A percentile compares a stretch with the other conserved stretches of the same genome.
Conservation (phyloP, 2,888 invertebrate species). For the Trichacis sp. region DNA sequence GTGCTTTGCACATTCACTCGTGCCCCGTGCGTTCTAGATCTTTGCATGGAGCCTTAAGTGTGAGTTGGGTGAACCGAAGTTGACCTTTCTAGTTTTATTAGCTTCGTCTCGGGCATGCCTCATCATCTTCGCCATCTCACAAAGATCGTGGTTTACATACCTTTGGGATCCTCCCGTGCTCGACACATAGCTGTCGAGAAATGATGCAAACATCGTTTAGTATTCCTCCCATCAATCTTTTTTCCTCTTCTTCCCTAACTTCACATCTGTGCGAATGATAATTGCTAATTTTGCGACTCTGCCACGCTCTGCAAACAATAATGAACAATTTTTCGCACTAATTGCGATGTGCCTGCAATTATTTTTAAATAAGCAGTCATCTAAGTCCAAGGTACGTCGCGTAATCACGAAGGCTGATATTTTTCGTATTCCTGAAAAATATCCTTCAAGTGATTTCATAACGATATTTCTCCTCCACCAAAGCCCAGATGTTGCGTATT, state of each 20-base stretch:
- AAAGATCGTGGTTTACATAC: conserved; percentile 50
- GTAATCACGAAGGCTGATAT: too few species aligned
- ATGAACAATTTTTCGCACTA: too few species aligned
- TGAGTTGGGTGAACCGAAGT: conserved; percentile 52
- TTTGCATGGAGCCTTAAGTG: conserved; percentile 22
- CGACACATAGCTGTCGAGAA: conserved; percentile 45
- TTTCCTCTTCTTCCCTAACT: conserved; percentile 16
- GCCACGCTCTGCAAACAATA: too few species aligned
- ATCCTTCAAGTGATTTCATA: too few species aligned
- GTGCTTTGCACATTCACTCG: conserved; percentile 17
- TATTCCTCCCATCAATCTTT: conserved; percentile 33
- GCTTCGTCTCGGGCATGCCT: conserved; percentile 52
- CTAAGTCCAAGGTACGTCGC: too few species aligned
- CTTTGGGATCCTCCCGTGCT: conserved; percentile 53
- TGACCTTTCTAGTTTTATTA: conserved; percentile 63
- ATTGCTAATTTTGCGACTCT: conserved; percentile 3
- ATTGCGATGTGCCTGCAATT: too few species aligned
- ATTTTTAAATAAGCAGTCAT: too few species aligned
- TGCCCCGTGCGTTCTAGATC: conserved; percentile 33
- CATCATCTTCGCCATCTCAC: conserved; percentile 50
- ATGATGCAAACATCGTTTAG: conserved; percentile 51
- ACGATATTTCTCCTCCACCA: too few species aligned
- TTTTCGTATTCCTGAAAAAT: too few species aligned
- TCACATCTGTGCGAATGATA: conserved; percentile 1
- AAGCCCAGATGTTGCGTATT: too few species aligned